A percentile compares a stretch with the other conserved stretches of the same genome.
These are phyloP conservation scores for Capreolus pygargus DNA, from an alignment of 2,113 vertebrate genomes.

Conservation along the genomic window DNA sequence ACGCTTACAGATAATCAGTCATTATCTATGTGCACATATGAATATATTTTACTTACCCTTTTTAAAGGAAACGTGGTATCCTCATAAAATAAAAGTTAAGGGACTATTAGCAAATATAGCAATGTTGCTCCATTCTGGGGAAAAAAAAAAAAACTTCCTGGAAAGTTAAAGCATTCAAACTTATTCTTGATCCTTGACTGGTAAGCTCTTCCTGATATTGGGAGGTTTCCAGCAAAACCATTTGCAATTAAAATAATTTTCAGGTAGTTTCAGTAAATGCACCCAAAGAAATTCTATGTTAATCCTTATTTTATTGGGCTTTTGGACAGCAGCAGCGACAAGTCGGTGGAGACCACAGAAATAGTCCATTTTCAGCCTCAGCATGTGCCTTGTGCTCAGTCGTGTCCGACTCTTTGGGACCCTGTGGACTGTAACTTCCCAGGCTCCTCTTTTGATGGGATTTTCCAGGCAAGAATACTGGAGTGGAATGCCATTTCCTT, in stretches of 20 bases:
- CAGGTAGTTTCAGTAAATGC: background rate
- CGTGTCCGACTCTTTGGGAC: background rate
- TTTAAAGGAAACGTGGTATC: background rate
- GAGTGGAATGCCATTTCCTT: background rate
- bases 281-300: background rate
- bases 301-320: background rate
- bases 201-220: background rate
- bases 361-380: background rate
- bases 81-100: background rate
- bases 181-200: background rate
- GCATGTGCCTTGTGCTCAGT: background rate
- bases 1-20: background rate
- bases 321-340: background rate
- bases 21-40: background rate
- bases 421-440: background rate
- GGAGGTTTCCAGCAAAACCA: constrained; percentile 9
- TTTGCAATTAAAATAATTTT: constrained; percentile 35
- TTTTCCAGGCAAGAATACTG: background rate
- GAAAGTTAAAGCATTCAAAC: background rate
- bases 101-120: background rate
- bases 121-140: background rate
- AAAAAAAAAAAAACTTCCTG: background rate
- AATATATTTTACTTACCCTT: background rate
- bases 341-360: background rate
- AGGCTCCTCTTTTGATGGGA: background rate